Evolutionary conservation across 1,140 invertebrate genomes (phyloP).

Genomic region (Augochlora pura): DNA sequence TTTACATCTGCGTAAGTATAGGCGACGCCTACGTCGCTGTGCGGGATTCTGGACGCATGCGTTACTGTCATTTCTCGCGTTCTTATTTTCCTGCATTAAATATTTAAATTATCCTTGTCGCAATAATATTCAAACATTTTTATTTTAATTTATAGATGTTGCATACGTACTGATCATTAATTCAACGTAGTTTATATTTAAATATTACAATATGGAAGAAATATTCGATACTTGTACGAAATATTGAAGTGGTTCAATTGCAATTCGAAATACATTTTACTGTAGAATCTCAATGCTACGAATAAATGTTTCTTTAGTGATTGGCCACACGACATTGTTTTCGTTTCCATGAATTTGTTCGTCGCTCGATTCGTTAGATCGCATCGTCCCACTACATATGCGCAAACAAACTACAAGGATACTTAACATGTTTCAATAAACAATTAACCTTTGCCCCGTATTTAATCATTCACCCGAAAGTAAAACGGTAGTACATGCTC

Average conservation of each 20-base stretch:
- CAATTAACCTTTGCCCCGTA: slow-evolving; percentile 36
- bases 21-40: too few relatives aligned
- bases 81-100: too few relatives aligned
- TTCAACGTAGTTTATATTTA: too few relatives aligned
- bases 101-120: too few relatives aligned
- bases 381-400: too few relatives aligned
- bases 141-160: too few relatives aligned
- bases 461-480: neutral
- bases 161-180: too few relatives aligned
- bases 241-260: neutral
- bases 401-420: neutral
- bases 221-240: neutral
- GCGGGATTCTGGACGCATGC: too few relatives aligned
- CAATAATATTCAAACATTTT: too few relatives aligned
- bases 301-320: neutral
- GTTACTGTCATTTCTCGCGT: too few relatives aligned
- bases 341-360: neutral
- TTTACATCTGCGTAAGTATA: too few relatives aligned
- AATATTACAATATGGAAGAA: neutral
- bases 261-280: neutral
- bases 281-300: neutral
- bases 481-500: neutral
- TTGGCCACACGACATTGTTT: neutral
- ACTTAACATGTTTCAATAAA: slow-evolving; percentile 4
- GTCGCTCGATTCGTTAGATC: neutral